phyloP scores from a whole-genome alignment of 2,113 vertebrate species.

The Colius striatus region DNA sequence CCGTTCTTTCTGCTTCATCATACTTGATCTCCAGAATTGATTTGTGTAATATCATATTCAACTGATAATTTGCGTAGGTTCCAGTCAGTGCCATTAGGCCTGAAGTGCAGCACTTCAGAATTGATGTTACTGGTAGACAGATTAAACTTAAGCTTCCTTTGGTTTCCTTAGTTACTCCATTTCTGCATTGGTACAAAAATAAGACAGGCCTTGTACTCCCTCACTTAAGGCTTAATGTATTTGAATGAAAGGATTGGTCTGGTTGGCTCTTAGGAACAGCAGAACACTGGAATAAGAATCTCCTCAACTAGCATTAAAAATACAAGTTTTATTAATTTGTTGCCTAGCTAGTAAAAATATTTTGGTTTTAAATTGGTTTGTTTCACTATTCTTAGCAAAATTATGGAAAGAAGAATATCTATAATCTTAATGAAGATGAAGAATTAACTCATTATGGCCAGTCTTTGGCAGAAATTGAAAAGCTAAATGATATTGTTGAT shows the following conservation, averaged over 20 bases:
- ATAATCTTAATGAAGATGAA: slow-evolving; percentile 95
- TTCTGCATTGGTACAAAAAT: background rate
- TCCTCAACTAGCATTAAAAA: background rate
- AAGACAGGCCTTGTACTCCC: background rate
- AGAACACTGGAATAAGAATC: background rate
- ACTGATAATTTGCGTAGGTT: background rate
- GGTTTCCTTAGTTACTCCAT: background rate
- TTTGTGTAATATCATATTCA: background rate
- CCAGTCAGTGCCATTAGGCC: background rate
- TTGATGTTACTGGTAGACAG: background rate
- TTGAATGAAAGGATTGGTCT: background rate
- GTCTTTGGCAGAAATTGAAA: slow-evolving; percentile 94
- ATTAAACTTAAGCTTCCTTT: background rate
- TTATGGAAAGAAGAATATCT: slow-evolving; percentile 88
- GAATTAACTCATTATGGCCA: slow-evolving; percentile 96
- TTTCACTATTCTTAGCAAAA: slow-evolving; percentile 75
- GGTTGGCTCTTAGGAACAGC: background rate
- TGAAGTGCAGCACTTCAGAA: background rate
- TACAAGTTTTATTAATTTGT: background rate
- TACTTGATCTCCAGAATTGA: background rate
- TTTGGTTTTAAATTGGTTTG: background rate
- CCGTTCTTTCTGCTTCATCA: background rate
- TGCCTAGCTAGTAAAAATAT: background rate
- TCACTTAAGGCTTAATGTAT: background rate
- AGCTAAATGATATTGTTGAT: slow-evolving; percentile 84